Evolutionary conservation across 1,140 invertebrate species (phyloP).

Genomic region (Drosophila teissieri): DNA sequence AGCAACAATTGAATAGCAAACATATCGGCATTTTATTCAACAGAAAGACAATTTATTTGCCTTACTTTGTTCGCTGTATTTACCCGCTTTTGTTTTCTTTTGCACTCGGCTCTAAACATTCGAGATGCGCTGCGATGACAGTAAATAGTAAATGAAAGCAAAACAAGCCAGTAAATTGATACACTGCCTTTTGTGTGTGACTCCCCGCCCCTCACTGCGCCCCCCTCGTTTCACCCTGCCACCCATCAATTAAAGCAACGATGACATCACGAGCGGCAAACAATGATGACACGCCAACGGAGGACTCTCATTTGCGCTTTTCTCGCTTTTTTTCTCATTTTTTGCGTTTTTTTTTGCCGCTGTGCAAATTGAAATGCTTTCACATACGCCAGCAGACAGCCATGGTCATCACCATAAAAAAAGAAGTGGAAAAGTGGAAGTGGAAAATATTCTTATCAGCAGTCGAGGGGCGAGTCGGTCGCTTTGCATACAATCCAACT

Average conservation of each 20-base stretch:
- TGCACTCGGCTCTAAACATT: conserved; percentile 36
- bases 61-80: conserved; percentile 20
- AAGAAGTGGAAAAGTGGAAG: conserved; percentile 36
- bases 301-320: conserved; percentile 28
- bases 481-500: conserved; percentile 14
- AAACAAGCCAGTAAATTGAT: conserved; percentile 64
- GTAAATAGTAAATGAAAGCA: conserved; percentile 63
- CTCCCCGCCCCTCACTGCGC: neutral
- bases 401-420: conserved; percentile 46
- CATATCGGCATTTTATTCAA: conserved; percentile 26
- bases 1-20: conserved; percentile 20
- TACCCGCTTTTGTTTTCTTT: conserved; percentile 14
- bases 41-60: conserved; percentile 16
- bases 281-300: conserved; percentile 47
- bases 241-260: conserved; percentile 34
- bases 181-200: conserved; percentile 42
- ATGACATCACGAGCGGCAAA: conserved; percentile 40
- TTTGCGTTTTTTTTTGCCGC: neutral
- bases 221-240: neutral
- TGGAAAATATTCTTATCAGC: conserved; percentile 41
- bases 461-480: conserved; percentile 11
- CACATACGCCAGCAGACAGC: conserved; percentile 49
- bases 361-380: conserved; percentile 56
- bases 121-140: conserved; percentile 40
- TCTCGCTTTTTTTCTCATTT: neutral